Evolutionary conservation across 2,888 invertebrate genomes (phyloP), one percentile per base, ranked within the genome.

Genomic region (Tuta absoluta): DNA sequence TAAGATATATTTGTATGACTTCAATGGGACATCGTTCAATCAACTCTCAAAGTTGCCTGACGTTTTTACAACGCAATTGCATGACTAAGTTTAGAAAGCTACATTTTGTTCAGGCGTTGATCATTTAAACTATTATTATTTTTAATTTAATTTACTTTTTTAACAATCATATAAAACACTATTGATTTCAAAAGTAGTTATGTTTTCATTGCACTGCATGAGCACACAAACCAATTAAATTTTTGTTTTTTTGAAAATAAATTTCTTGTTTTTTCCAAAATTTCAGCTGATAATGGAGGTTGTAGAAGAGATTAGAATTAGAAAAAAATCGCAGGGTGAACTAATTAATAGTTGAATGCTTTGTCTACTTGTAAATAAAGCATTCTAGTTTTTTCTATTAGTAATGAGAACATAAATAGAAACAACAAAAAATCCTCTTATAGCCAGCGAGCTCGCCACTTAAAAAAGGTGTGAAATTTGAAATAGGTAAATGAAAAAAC

Each of bases 231-330:
- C 57, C 63, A 68, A 68, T 66, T 67, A 11, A 51, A 19, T 53
- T 23, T 53, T 23, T 24, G n/a, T 8, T 56, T 56, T 56, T 73
- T 71, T 48, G 45, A 37, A 19, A 51, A 65, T 72, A 74, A 71
- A 70, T 67, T 71, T 7, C 72, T 71, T 66, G 71, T 69, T 70
- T 79, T 86, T 87, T 84, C 68, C 74, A 85, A 81, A 69, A 84
- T 90, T 91, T 89, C 91, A 91, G 91, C 89, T 90, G 69, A 91
- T 91, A 72, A 91, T 91, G 91, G 91, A 91, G 84, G 90, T 91
- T 82, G 89, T 91, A 71, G 91, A 91, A 87, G 91, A 91, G 76
- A 91, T 91, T 87, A 84, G 91, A 86, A 87, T 91, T 86, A 87
- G 90, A 82, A 89, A 90, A 76, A 91, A 87, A 81, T 86, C 89